A percentile compares a stretch with the other conserved stretches of the same genome.
phyloP scores from a whole-genome alignment of 2,113 vertebrate species.

The Mesocricetus auratus region DNA sequence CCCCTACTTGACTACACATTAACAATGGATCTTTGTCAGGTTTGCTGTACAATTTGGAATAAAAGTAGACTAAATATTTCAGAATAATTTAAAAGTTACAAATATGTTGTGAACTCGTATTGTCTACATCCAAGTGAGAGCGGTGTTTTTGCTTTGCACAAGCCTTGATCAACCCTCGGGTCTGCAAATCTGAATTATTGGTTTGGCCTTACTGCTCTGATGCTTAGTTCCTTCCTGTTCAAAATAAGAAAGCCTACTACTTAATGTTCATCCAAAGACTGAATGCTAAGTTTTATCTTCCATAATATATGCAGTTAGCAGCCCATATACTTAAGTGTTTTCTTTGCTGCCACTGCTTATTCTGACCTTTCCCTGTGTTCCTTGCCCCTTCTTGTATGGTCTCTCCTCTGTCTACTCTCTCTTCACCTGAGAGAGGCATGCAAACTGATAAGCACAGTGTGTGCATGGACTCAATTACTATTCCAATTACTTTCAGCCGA shows the following conservation, averaged over 20 bases:
- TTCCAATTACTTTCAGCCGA: neutral
- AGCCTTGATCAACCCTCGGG: neutral
- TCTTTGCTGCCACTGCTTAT: neutral
- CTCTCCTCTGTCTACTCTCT: neutral
- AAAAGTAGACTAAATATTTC: neutral
- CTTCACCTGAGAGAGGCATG: neutral
- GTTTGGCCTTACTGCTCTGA: conserved; percentile 1
- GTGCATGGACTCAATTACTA: neutral
- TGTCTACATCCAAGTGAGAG: neutral
- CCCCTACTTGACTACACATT: neutral
- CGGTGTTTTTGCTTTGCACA: neutral
- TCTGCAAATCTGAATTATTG: neutral
- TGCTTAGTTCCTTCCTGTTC: neutral
- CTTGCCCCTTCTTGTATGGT: neutral
- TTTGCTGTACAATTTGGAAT: neutral
- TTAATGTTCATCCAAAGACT: neutral
- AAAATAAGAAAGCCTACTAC: neutral
- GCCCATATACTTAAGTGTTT: neutral
- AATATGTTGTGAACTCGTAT: neutral
- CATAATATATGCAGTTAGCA: neutral
- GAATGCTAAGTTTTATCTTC: neutral
- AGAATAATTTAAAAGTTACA: neutral
- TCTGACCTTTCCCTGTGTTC: neutral
- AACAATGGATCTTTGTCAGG: neutral
- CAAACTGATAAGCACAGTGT: neutral